Base-by-base conservation (phyloP, 2,797 vertebrate genomes). In the Gambusia yucatana region DNA sequence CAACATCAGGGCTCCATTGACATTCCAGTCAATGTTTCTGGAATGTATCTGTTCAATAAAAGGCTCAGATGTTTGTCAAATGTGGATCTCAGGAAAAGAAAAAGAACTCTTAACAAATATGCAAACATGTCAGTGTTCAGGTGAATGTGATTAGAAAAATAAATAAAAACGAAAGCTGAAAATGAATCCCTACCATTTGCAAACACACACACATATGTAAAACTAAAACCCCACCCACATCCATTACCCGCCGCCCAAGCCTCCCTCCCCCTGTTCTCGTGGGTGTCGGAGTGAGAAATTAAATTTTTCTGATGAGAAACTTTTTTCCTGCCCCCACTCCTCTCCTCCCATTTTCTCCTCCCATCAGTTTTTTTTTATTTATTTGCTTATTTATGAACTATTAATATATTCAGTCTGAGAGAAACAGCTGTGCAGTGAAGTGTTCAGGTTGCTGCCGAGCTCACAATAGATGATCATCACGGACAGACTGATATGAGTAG, bases 251-350 rank as follows among this genome's bases (percentile, higher is more conserved):
- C 81, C 82, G 0, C 84, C 75, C 78, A 46, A 81, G 70, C 86
- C 85, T 75, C 81, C 85, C 91, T 86, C 88, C 86, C 80, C 85
- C 87, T 75, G n/a, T 88, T 93, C 92, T 95, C 92, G 94, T 96
- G 95, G 87, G 93, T 96, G 95, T 94, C 94, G 92, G 93, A 95
- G 95, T 96, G 95, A 95, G 95, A 96, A 96, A 96, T 96, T 96
- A 95, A 95, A 95, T 94, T 95, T 96, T 96, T 95, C 94, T 95
- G 95, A 96, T 95, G 94, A 95, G 94, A 95, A 95, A 94, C 89
- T 94, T 96, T 44, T 93, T 93, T 92, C 90, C 92, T 90, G 78
- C 87, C 89, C 85, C 90, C 82, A 71, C 88, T 90, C 90, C 91
- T 87, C 88, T 86, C 90, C 88, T 90, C 90, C 82, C 81, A 87